These are phyloP conservation scores for Diadumene lineata DNA, from an alignment of 92 coral and sea anemone species.

Conservation along the genomic window DNA sequence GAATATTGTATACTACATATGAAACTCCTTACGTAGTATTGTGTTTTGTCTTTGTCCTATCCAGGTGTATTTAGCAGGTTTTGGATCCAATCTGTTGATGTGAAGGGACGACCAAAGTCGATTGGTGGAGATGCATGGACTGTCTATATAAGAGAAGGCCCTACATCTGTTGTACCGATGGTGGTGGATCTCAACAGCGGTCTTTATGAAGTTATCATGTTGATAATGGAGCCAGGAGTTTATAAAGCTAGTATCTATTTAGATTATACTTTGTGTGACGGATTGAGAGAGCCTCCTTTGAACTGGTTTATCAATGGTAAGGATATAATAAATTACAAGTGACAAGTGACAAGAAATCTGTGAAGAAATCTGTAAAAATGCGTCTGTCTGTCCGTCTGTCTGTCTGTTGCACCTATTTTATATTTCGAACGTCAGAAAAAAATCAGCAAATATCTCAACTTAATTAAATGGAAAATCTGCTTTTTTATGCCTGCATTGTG, in stretches of 20 bases:
- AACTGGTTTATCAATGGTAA: slow-evolving; percentile 72
- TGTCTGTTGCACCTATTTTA: too few relatives aligned
- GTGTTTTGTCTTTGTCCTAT: neutral
- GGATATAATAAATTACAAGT: too few relatives aligned
- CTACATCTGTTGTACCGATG: slow-evolving; percentile 66
- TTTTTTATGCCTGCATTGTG: neutral
- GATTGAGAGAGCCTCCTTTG: slow-evolving; percentile 68
- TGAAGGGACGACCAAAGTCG: slow-evolving; percentile 36
- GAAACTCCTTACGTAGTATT: too few relatives aligned
- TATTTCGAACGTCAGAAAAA: too few relatives aligned
- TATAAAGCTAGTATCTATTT: slow-evolving; percentile 57
- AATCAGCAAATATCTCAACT: too few relatives aligned
- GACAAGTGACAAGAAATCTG: too few relatives aligned
- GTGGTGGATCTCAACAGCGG: slow-evolving; percentile 67
- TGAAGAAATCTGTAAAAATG: too few relatives aligned
- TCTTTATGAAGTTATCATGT: slow-evolving; percentile 61
- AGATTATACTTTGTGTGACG: slow-evolving; percentile 80
- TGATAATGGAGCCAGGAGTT: slow-evolving; percentile 65
- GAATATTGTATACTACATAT: too few relatives aligned
- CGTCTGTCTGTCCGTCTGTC: too few relatives aligned
- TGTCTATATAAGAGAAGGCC: slow-evolving; percentile 62
- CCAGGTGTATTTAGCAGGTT: slow-evolving; percentile 64
- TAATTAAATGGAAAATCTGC: neutral
- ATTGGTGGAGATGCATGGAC: slow-evolving; percentile 84
- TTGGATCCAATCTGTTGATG: slow-evolving; percentile 68